Percentiles rank a stretch among this genome's conserved stretches.
phyloP scores from a whole-genome alignment of 2,888 invertebrate species.

The Eilema griseolum region DNA sequence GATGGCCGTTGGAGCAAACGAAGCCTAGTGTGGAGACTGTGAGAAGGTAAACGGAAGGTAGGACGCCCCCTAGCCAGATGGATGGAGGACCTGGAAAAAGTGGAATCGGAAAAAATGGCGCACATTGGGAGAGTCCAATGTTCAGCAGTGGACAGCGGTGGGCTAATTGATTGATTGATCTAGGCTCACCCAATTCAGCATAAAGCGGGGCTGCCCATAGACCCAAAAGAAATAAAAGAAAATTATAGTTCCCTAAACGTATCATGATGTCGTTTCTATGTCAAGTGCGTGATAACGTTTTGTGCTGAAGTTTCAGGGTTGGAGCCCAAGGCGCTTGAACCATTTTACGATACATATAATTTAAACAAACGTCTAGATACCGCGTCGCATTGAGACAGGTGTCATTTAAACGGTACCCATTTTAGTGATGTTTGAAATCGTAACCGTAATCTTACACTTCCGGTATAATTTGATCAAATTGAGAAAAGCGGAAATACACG shows the following conservation, averaged over 20 bases:
- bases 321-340: background rate
- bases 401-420: constrained; percentile 2
- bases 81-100: no score
- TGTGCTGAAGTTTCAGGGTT: constrained; percentile 2
- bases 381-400: background rate
- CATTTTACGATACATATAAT: constrained; percentile 1
- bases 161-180: no score
- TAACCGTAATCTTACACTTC: constrained; percentile 1
- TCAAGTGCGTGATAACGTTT: background rate
- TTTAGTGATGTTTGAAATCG: background rate
- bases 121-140: no score
- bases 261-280: background rate
- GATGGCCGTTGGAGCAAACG: no score
- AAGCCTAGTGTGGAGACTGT: no score
- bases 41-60: no score
- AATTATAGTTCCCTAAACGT: constrained; percentile 1
- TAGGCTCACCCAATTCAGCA: background rate
- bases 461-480: background rate
- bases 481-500: background rate
- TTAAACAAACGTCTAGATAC: constrained; percentile 2
- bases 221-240: background rate
- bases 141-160: no score
- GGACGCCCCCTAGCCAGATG: no score
- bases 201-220: no score
- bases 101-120: no score